phyloP scores from a whole-genome alignment of 37 sponge, comb jelly and placozoan species.

The Haliclona indistincta region DNA sequence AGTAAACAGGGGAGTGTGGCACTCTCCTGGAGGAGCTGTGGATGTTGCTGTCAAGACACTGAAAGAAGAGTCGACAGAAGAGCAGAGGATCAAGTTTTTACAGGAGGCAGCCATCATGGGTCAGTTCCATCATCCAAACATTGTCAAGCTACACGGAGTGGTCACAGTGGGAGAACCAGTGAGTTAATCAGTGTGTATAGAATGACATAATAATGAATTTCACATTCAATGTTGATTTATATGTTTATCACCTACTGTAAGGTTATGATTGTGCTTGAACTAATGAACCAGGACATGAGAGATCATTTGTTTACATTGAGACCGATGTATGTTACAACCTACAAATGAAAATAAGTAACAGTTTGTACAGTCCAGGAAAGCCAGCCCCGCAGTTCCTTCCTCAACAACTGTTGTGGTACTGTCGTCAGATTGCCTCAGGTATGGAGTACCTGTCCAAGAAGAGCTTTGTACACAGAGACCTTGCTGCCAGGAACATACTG shows the following conservation, averaged over 20 bases:
- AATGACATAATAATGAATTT: too few species aligned
- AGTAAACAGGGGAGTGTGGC: conserved; percentile 49
- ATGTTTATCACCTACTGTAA: too few species aligned
- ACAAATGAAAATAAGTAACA: neutral
- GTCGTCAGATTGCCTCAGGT: conserved; percentile 56
- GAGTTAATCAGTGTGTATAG: conserved; percentile 3
- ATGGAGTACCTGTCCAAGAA: conserved; percentile 67
- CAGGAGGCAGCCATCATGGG: conserved; percentile 82
- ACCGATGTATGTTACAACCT: neutral
- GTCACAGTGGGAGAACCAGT: conserved; percentile 52
- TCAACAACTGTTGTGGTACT: conserved; percentile 21
- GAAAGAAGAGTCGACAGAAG: conserved; percentile 7
- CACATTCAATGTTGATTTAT: too few species aligned
- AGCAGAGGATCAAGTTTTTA: conserved; percentile 55
- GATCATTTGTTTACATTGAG: conserved; percentile 16
- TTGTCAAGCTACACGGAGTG: conserved; percentile 66
- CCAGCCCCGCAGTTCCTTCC: too few species aligned
- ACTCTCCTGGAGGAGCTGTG: conserved; percentile 15
- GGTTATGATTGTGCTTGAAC: conserved; percentile 61
- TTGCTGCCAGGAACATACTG: conserved; percentile 71
- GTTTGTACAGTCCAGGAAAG: neutral
- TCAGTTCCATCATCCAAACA: conserved; percentile 68
- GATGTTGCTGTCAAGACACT: conserved; percentile 62
- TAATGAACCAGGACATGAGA: conserved; percentile 40
- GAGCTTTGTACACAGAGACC: conserved; percentile 66